Evolutionary conservation across 2,113 vertebrate species (phyloP), one percentile per base, ranked within the genome.

Genomic region (Pollimyrus isidori): DNA sequence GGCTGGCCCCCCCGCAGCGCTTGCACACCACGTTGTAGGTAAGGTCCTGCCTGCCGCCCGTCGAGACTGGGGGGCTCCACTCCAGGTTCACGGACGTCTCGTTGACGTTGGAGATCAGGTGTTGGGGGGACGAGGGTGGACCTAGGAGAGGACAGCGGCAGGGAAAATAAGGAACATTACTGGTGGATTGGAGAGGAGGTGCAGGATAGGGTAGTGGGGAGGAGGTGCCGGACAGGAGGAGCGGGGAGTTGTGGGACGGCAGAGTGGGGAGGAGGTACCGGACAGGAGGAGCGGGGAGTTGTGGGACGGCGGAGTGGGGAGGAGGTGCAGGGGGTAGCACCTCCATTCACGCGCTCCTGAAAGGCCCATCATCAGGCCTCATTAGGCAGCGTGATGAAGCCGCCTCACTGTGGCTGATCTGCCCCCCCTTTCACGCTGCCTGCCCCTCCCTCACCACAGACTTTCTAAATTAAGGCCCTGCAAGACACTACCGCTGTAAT

Each of bases 1-100:
- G 94, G 2, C 92, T 94, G 48, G 97, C 97, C 0, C 96, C 93
- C 0, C 96, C 97, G 0, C 98, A 99, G 76, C 97, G 94, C 94
- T 98, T 98, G 92, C 98, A 99, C 17, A 98, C 97, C 88, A 99
- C 97, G 0, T 97, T 99, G 94, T 99, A 99, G 26, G 97, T 97
- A 89, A 99, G 91, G 93, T 99, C 98, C 89, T 97, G 97, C 0
- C 98, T 97, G 7, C 98, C 98, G 0, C 98, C 98, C 0, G 95
- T 96, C 93, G 96, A 98, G 92, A 97, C 95, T 0, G 98, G 98
- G 0, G 96, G 87, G 86, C 96, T 99, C 98, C 98, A 99, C 91
- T 99, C 98, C 95, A 99, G 93, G 94, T 98, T 98, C 87, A 99
- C 98, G 0, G 98, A 99, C 0, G 98, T 99, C 95, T 99, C 98